phyloP scores from a whole-genome alignment of 1,140 invertebrate genomes.

The Papilio dardanus region DNA sequence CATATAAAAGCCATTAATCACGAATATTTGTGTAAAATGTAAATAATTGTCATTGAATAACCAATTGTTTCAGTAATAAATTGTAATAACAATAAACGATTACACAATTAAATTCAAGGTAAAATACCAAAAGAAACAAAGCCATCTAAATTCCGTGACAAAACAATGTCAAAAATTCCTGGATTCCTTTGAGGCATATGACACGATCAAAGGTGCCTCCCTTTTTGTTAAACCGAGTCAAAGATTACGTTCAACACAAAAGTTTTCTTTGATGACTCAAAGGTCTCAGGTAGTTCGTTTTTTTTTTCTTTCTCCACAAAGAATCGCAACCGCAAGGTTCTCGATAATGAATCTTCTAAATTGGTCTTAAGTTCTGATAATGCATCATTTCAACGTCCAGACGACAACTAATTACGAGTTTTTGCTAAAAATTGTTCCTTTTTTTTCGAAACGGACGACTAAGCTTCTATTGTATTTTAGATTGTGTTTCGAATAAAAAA shows the following conservation, averaged over 20 bases:
- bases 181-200: conserved; percentile 35
- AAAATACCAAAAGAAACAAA: conserved; percentile 21
- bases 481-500: background rate
- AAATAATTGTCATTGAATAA: background rate
- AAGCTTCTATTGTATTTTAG: background rate
- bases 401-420: background rate
- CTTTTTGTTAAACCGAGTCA: conserved; percentile 33
- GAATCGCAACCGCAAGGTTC: conserved; percentile 28
- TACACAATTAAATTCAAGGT: conserved; percentile 13
- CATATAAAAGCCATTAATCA: background rate
- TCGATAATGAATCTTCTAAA: conserved; percentile 14
- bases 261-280: conserved; percentile 37
- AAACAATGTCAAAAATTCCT: conserved; percentile 35
- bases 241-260: conserved; percentile 36
- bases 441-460: background rate
- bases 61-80: conserved; percentile 8
- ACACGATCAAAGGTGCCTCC: conserved; percentile 36
- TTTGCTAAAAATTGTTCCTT: background rate
- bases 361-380: conserved; percentile 12
- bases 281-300: conserved; percentile 36
- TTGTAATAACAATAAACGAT: background rate
- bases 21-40: background rate
- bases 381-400: conserved; percentile 3
- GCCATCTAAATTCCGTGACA: conserved; percentile 13
- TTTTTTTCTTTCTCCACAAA: conserved; percentile 6